phyloP scores from a whole-genome alignment of 2,888 invertebrate genomes.

The Parnassius orleans region DNA sequence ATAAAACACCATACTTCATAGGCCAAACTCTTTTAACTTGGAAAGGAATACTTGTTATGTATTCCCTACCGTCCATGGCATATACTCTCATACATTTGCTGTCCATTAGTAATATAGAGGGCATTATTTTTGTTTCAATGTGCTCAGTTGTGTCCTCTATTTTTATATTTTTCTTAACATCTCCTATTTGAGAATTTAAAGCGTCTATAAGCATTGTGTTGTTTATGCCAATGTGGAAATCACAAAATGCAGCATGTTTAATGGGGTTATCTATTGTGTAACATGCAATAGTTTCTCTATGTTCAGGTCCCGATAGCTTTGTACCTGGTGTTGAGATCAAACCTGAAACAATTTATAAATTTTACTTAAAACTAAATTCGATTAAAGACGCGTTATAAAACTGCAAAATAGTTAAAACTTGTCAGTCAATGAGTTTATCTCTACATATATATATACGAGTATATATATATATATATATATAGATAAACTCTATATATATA shows the following conservation, averaged over 20 bases:
- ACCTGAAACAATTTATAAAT: constrained; percentile 50
- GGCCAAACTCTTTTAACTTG: constrained; percentile 91
- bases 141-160: constrained; percentile 75
- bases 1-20: constrained; percentile 90
- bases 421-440: no score
- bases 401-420: no score
- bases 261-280: constrained; percentile 92
- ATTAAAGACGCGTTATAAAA: no score
- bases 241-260: constrained; percentile 89
- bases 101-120: constrained; percentile 88
- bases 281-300: constrained; percentile 82
- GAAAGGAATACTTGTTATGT: constrained; percentile 88
- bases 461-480: no score
- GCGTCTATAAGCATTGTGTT: constrained; percentile 79
- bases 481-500: no score
- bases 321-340: constrained; percentile 75
- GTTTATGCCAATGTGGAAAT: constrained; percentile 73
- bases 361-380: no score
- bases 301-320: constrained; percentile 73
- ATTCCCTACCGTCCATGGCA: constrained; percentile 90
- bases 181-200: constrained; percentile 71
- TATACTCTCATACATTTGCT: constrained; percentile 88
- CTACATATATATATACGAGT: no score
- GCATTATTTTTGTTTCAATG: constrained; percentile 76
- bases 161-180: constrained; percentile 72